A percentile compares a stretch with the other conserved stretches of the same genome.
phyloP scores from a whole-genome alignment of 1,140 invertebrate genomes.

The Sycobia sp. region DNA sequence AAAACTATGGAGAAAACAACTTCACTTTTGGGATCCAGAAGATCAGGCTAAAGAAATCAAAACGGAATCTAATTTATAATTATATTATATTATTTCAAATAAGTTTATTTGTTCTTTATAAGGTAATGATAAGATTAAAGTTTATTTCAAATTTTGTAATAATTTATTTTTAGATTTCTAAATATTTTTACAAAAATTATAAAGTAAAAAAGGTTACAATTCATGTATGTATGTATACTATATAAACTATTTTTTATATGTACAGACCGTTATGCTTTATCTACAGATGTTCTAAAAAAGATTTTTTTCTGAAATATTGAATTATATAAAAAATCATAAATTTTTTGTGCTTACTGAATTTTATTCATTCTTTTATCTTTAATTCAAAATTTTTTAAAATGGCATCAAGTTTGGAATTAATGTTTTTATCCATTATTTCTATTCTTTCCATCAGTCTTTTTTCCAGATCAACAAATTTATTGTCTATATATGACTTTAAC shows the following conservation, averaged over 20 bases:
- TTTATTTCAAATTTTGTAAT: background rate
- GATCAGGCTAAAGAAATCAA: slow-evolving; percentile 5
- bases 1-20: slow-evolving; percentile 81
- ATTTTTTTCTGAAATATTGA: too few relatives aligned
- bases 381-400: slow-evolving; percentile 43
- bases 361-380: slow-evolving; percentile 1
- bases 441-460: slow-evolving; percentile 47
- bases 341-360: too few relatives aligned
- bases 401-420: slow-evolving; percentile 50
- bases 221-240: background rate
- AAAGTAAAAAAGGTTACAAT: background rate
- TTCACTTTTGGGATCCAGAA: slow-evolving; percentile 81
- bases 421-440: slow-evolving; percentile 45
- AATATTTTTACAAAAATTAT: background rate
- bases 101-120: slow-evolving; percentile 8
- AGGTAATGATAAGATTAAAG: slow-evolving; percentile 5
- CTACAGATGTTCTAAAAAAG: background rate
- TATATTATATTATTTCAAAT: too few relatives aligned
- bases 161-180: background rate
- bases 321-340: too few relatives aligned
- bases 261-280: background rate
- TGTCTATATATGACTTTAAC: slow-evolving; percentile 48
- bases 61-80: slow-evolving; percentile 26
- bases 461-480: slow-evolving; percentile 54
- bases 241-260: background rate